These are phyloP conservation scores for Drosophila greeni DNA, from an alignment of 2,888 invertebrate genomes.

Conservation along the genomic window DNA sequence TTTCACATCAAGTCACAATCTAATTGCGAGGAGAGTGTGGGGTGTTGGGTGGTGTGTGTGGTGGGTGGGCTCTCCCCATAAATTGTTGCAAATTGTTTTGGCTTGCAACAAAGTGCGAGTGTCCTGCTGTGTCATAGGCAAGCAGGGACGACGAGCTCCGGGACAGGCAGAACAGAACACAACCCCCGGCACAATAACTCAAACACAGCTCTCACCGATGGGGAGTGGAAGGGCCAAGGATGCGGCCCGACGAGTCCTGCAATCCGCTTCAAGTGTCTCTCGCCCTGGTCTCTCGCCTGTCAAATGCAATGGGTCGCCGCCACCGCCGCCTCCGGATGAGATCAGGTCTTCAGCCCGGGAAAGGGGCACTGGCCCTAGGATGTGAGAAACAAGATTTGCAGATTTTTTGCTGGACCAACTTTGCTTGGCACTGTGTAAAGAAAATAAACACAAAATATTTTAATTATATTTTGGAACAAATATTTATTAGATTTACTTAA, in stretches of 20 bases:
- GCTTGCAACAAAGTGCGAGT: slow-evolving; percentile 54
- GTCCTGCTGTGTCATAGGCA: slow-evolving; percentile 60
- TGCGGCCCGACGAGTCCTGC: slow-evolving; percentile 40
- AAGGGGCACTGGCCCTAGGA: slow-evolving; percentile 26
- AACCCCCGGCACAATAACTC: slow-evolving; percentile 73
- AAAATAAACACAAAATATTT: neutral
- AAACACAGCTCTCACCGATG: slow-evolving; percentile 70
- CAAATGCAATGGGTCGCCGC: slow-evolving; percentile 50
- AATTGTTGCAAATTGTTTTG: slow-evolving; percentile 57
- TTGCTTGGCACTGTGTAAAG: slow-evolving; percentile 49
- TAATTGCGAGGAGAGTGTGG: slow-evolving; percentile 46
- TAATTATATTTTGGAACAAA: neutral
- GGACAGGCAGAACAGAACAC: slow-evolving; percentile 37
- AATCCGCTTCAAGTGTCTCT: slow-evolving; percentile 69
- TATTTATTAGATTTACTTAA: too few species aligned
- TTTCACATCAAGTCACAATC: slow-evolving; percentile 45
- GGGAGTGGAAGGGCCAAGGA: slow-evolving; percentile 31
- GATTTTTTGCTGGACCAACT: slow-evolving; percentile 60
- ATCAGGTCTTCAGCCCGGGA: slow-evolving; percentile 22
- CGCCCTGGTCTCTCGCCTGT: slow-evolving; percentile 56
- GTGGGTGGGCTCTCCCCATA: slow-evolving; percentile 16
- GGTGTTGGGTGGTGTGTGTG: neutral
- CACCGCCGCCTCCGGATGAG: slow-evolving; percentile 8
- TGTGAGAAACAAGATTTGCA: slow-evolving; percentile 43
- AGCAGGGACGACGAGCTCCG: slow-evolving; percentile 3